Base-by-base conservation (phyloP, 2,888 invertebrate genomes). In the Sthenelais limicola region DNA sequence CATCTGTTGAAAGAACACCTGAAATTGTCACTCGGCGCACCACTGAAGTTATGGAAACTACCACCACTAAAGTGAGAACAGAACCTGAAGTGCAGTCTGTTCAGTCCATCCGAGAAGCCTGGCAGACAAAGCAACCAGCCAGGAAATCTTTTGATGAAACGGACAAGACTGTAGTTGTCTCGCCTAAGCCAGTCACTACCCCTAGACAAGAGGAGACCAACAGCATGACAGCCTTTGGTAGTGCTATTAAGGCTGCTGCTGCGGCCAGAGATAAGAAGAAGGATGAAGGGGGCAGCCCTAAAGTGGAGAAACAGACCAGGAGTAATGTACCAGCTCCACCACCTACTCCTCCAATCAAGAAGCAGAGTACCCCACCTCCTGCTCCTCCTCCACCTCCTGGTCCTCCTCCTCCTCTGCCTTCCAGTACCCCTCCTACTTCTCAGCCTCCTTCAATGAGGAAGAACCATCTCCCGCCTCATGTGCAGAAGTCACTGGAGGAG, bases 401-500 rank as follows among this genome's bases (percentile, higher is more conserved):
- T 15, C 72, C 72, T 30, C 62, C 72, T 7, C 69, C 73, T 26
- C 51, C 72, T 2, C 32, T 15, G 24, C 5, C 28, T n/a, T 33
- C 68, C 32, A n/a, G 58, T 21, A 58, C 69, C 7, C 58, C 56
- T n/a, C 30, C 54, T 15, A 26, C 68, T 32, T 48, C 68, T 12
- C 62, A 62, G 62, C 62, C 62, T 21, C 35, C 62, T 30, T 26
- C 51, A 15, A 24, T 35, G 9, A 12, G 32, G 35, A 73, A 43
- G 43, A 73, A 43, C 24, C 58, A 43, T 18, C 47, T 28, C 5
- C 76, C 76, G 15, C 70, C 72, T 1, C 69, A 73, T 21, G 48
- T 75, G n/a, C 68, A 71, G 68, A 71, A 73, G 28, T 73, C 74
- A 38, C 51, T 76, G 43, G 74, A 74, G 26, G 76, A 68, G 35